Percentiles rank a stretch among this genome's conserved stretches.
phyloP scores from a whole-genome alignment of 1,140 invertebrate species.

The Gerris buenoi region DNA sequence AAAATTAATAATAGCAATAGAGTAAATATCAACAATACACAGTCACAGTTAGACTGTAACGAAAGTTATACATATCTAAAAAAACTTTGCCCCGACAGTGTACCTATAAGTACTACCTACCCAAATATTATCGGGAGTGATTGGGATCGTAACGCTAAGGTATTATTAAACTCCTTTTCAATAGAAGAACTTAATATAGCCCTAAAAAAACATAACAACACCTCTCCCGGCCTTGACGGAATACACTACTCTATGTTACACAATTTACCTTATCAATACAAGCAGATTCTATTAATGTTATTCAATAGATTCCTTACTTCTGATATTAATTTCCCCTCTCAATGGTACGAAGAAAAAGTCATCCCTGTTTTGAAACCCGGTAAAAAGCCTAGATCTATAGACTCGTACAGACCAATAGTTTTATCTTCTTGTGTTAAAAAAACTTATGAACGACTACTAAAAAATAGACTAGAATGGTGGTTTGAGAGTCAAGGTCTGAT shows the following conservation, averaged over 20 bases:
- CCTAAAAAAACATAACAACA: neutral
- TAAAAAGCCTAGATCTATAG: neutral
- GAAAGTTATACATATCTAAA: neutral
- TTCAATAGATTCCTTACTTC: neutral
- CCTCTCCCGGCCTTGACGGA: neutral
- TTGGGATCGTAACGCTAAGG: neutral
- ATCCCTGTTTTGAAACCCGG: conserved; percentile 4
- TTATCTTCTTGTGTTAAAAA: conserved; percentile 2
- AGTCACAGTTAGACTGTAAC: neutral
- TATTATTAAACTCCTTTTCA: neutral
- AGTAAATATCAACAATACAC: neutral
- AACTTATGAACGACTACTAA: conserved; percentile 4
- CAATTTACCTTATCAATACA: neutral
- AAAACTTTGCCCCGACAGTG: neutral
- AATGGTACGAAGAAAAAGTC: neutral
- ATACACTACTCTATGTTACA: neutral
- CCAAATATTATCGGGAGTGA: neutral
- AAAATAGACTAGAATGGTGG: conserved; percentile 5
- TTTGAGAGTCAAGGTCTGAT: neutral
- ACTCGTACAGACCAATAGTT: conserved; percentile 3
- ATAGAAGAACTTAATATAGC: neutral
- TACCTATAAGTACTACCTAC: neutral
- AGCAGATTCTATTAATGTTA: neutral
- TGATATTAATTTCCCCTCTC: neutral
- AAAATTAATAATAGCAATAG: neutral